Evolutionary conservation across 2,888 invertebrate genomes (phyloP), one percentile per base, ranked within the genome.

Genomic region (Limnephilus marmoratus): DNA sequence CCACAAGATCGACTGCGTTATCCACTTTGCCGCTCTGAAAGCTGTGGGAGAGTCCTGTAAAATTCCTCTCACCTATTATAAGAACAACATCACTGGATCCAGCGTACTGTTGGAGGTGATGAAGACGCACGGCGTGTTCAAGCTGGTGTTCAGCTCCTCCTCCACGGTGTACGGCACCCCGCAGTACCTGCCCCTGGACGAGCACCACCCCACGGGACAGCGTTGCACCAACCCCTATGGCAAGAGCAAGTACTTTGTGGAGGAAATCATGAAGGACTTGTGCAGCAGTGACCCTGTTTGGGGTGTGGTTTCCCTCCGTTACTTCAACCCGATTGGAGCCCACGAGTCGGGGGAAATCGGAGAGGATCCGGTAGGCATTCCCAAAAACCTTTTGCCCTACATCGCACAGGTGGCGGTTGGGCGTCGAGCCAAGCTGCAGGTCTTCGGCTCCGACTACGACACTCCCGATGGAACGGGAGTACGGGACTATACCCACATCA

Each of bases 291-390:
- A 98, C 94, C 96, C 97, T 95, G 96, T 97, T 94, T 98, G 98
- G 98, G 97, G 96, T 96, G 97, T 97, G 94, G 98, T 98, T 95
- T 98, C 97, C 0, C 96, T 99, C 45, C 97, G 99, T 81, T 99
- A 99, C 95, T 99, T 99, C 96, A 99, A 99, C 96, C 99, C 99
- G 1, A 99, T 99, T 31, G 99, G 99, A 12, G 98, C 99, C 15
- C 99, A 99, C 95, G 96, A 96, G 92, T 98, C 98, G 90, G 99
- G 99, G 1, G 95, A 97, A 90, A 98, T 99, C 93, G 99, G 99
- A 0, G 99, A 99, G 95, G 98, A 99, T 96, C 99, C 99, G 0
- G 96, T 97, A 90, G 99, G 99, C 18, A 97, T 97, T 91, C 99
- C 99, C 85, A 99, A 99, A 95, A 99, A 99, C 95, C 96, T 99